Evolutionary conservation across 2,797 vertebrate species (phyloP).

Genomic region (Taeniopygia guttata): DNA sequence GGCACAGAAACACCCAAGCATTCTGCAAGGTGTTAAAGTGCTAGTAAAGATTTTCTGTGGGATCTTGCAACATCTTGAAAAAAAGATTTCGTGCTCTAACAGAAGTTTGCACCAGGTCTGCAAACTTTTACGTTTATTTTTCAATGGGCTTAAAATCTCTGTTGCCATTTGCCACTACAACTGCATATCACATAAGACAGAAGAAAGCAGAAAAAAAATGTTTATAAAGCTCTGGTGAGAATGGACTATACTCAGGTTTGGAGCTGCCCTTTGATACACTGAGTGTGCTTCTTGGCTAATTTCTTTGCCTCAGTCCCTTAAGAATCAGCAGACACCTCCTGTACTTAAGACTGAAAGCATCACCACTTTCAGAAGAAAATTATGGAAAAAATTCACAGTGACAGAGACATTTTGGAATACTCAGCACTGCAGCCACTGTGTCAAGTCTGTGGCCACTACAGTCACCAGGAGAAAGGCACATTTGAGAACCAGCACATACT

Average conservation of each 20-base stretch:
- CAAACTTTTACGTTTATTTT: neutral
- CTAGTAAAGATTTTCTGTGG: neutral
- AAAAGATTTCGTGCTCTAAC: neutral
- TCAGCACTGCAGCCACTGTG: neutral
- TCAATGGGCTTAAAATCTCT: neutral
- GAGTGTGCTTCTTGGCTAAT: neutral
- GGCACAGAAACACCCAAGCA: neutral
- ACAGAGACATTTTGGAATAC: slow-evolving; percentile 42
- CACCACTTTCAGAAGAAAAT: neutral
- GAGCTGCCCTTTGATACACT: neutral
- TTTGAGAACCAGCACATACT: neutral
- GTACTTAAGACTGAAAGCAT: slow-evolving; percentile 8
- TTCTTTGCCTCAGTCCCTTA: neutral
- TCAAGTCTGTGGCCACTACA: neutral
- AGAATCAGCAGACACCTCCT: slow-evolving; percentile 9
- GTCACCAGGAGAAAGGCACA: neutral
- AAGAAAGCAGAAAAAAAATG: neutral
- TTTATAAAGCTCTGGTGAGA: neutral
- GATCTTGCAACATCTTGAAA: neutral
- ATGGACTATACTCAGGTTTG: neutral
- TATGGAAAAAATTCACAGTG: slow-evolving; percentile 40
- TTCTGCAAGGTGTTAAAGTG: neutral
- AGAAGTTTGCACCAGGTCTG: neutral
- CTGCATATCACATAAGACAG: neutral
- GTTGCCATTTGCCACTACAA: neutral